A percentile compares a stretch with the other conserved stretches of the same genome.
Conservation (phyloP, 2,888 invertebrate species). For the Cheilosia impressa region DNA sequence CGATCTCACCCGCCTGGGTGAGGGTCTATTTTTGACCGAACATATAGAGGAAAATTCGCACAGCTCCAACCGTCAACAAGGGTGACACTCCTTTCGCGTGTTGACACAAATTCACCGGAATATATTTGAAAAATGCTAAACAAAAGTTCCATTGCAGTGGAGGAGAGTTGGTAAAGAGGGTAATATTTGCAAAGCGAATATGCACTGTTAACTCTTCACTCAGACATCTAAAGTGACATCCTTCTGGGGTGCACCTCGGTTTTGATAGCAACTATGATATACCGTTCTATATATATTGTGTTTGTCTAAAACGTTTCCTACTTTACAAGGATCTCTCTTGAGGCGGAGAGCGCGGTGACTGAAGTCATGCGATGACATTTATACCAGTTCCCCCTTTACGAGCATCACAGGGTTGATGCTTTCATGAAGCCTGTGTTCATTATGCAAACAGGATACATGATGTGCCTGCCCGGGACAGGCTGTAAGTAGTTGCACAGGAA, state of each 20-base stretch:
- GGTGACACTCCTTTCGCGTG: neutral
- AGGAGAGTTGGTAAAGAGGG: neutral
- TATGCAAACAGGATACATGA: neutral
- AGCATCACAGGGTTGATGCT: constrained; percentile 19
- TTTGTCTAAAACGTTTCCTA: neutral
- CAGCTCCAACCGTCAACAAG: no score
- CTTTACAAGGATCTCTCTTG: neutral
- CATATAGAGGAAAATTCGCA: no score
- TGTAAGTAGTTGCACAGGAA: constrained; percentile 12
- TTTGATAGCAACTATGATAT: neutral
- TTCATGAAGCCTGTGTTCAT: neutral
- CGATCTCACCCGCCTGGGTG: no score
- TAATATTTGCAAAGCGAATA: neutral
- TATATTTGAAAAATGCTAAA: neutral
- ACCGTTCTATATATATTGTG: neutral
- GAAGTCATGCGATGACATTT: constrained; percentile 38
- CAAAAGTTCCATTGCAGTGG: neutral
- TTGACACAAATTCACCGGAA: neutral
- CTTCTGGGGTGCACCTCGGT: constrained; percentile 3
- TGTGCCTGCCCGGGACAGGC: constrained; percentile 11
- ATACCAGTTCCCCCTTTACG: constrained; percentile 17
- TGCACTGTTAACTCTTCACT: constrained; percentile 5
- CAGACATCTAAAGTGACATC: constrained; percentile 21
- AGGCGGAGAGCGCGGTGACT: neutral
- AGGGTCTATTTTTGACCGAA: no score